These are phyloP conservation scores for Apostichopus parvimensis DNA, from an alignment of 35 echinoderm and acorn worm species.

Conservation along the genomic window DNA sequence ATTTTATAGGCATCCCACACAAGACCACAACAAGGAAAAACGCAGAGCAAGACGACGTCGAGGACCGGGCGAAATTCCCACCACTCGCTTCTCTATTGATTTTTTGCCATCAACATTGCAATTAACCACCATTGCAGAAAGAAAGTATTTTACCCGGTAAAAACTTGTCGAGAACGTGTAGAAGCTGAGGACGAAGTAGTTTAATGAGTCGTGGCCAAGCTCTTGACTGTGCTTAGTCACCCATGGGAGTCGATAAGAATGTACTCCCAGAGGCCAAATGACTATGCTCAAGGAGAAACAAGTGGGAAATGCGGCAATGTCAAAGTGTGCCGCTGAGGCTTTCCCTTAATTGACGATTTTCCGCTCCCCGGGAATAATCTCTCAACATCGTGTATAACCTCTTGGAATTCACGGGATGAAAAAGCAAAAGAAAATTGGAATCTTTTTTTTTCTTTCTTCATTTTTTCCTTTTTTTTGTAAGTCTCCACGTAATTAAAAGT, in stretches of 20 bases:
- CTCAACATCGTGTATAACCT: background rate
- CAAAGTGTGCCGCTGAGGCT: background rate
- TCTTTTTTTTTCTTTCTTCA: too few species aligned
- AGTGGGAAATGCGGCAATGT: background rate
- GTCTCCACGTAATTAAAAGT: too few species aligned
- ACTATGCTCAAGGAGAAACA: background rate
- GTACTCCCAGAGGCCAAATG: background rate
- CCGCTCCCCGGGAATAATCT: background rate
- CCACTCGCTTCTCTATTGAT: background rate
- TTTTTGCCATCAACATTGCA: background rate
- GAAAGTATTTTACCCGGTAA: background rate
- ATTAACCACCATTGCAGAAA: background rate
- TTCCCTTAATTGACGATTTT: background rate
- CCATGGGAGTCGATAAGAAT: conserved; percentile 11
- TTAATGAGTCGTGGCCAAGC: background rate
- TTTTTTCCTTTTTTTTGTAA: too few species aligned
- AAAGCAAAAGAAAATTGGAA: too few species aligned
- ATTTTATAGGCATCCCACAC: too few species aligned
- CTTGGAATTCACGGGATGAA: background rate
- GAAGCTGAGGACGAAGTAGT: background rate
- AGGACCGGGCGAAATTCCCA: background rate
- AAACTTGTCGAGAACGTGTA: background rate
- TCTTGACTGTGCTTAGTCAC: background rate
- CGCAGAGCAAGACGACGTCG: too few species aligned
- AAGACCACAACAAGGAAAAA: too few species aligned